Evolutionary conservation across 2,888 invertebrate genomes (phyloP), one percentile per base, ranked within the genome.

Genomic region (Pelosia muscerda): DNA sequence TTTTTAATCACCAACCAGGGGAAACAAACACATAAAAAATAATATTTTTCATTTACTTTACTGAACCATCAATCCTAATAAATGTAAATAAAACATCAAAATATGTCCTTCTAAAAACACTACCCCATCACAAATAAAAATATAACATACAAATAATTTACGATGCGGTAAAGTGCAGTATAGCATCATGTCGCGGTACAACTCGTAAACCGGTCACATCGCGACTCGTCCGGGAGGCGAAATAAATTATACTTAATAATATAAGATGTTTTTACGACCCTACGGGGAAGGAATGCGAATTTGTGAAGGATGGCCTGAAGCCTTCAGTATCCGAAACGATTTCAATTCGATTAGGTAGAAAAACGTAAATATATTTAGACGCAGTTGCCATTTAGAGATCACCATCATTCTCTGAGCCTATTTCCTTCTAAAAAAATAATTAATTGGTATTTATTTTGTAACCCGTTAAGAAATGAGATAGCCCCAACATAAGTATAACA

Each of bases 221-320:
- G 66, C 67, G 74, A 77, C 69, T 75, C 66, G 76, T 71, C 83
- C 63, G 28, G 28, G 60, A 60, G n/a, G 57, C 11, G 62, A 76
- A 79, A 79, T 87, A 86, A 86, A 86, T 85, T 84, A 81, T 87
- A n/a, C n/a, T n/a, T n/a, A 84, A 86, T 85, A 80, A 79, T 79
- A 73, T 66, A 73, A 78, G 75, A 76, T 71, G 77, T 85, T 86
- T 87, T 82, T 84, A 83, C 68, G 74, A 67, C n/a, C 56, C 53
- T 49, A 9, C 55, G 25, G 55, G 56, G 55, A 62, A 34, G 61
- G 59, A 74, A 73, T 75, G 67, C 19, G 66, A 66, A 80, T 71
- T 72, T 74, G 64, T 61, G 2, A 28, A 55, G 54, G 61, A 42
- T 10, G 11, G n/a, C 19, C 19, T 60, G 25, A 5, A 22, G 19